Base-by-base conservation (phyloP, 2,797 vertebrate genomes). In the Epinephelus malabaricus region DNA sequence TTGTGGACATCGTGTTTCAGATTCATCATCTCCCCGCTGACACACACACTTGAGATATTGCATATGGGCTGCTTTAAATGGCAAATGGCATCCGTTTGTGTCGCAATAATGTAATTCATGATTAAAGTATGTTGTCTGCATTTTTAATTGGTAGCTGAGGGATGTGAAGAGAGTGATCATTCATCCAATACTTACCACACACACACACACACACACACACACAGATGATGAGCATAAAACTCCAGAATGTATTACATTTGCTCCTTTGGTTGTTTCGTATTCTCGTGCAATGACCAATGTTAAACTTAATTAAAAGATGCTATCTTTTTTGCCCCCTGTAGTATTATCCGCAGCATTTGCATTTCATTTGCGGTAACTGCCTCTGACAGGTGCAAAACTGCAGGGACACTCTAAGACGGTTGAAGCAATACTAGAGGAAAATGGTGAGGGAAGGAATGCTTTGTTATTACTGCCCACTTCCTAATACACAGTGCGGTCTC, bases 401-500 rank as follows among this genome's bases (percentile, higher is more conserved):
- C 15, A 62, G 50, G 51, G 18, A 64, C 12, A 6, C 30, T 17
- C 18, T 11, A 9, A 43, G 47, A 58, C 45, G 17, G 2, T 3
- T 51, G 25, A 64, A 54, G 40, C 19, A 59, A 5, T 38, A 15
- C 27, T 38, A 30, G 10, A 19, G 40, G n/a, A 63, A 63, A 71
- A 60, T 19, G 30, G 18, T 25, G 6, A 67, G n/a, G 54, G 14
- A 46, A 13, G 43, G 17, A 55, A 74, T 70, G 71, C 18, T 70
- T 75, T 81, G 30, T 68, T 77, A 87, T 87, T 85, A 62, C 85
- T 88, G 76, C 54, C 49, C 43, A 25, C 68, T 81, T 79, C 49
- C 66, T 85, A 84, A 83, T 86, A 73, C 78, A 79, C 61, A 66
- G 55, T 43, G 61, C 64, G 79, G 74, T 83, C 83, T 87, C 72